These are phyloP conservation scores for Platichthys stellatus DNA, from an alignment of 2,113 vertebrate genomes.

Conservation along the genomic window DNA sequence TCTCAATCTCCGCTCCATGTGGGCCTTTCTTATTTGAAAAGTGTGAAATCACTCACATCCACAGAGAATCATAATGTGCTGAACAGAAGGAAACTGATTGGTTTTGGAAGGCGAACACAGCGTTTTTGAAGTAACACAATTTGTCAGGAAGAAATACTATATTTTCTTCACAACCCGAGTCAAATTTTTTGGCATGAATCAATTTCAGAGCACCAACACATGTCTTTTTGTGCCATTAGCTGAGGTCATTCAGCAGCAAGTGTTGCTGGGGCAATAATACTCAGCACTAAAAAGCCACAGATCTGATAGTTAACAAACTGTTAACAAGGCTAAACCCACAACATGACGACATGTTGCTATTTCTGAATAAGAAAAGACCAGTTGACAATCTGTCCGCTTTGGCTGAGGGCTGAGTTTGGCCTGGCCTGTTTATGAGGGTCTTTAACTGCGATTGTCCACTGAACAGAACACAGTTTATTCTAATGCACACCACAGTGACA, in stretches of 20 bases:
- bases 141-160: background rate
- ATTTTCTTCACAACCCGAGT: background rate
- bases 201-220: too few species aligned
- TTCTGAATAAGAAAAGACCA: background rate
- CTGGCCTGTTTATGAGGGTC: background rate
- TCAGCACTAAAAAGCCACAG: background rate
- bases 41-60: constrained; percentile 6
- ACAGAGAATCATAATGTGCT: background rate
- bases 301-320: background rate
- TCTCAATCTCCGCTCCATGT: constrained; percentile 9
- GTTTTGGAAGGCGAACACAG: constrained; percentile 16
- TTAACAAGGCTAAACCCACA: background rate
- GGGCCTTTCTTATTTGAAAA: background rate
- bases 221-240: too few species aligned
- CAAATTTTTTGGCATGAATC: too few species aligned
- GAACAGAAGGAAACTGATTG: constrained; percentile 9
- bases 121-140: background rate
- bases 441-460: background rate
- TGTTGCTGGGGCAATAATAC: background rate
- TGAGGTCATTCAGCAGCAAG: background rate
- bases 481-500: background rate
- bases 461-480: background rate
- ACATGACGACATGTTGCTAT: background rate
- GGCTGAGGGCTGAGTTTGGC: background rate
- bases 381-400: background rate